Percentiles rank a stretch among this genome's conserved stretches.
Evolutionary conservation across 2,797 vertebrate species (phyloP).

Genomic region (Graptemys geographica): DNA sequence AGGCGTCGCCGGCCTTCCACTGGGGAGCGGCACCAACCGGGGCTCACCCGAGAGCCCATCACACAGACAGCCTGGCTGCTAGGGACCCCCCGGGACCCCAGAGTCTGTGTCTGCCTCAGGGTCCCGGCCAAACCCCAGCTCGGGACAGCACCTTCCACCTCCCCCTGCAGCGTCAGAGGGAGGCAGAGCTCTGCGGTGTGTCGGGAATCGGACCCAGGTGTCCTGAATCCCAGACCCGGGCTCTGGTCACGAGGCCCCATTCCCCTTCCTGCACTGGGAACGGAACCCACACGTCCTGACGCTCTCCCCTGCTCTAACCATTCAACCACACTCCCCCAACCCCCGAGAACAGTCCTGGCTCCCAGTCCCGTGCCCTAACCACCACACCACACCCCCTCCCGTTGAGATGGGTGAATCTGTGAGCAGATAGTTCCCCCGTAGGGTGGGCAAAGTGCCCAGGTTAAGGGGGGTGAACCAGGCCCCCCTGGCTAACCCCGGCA

Average conservation of each 20-base stretch:
- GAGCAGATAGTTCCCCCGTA: neutral
- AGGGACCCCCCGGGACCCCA: neutral
- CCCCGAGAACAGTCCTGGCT: neutral
- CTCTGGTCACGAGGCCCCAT: too few relatives aligned
- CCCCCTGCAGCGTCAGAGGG: too few relatives aligned
- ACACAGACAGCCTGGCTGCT: neutral
- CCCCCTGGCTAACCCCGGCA: neutral
- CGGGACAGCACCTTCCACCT: neutral
- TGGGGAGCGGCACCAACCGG: neutral
- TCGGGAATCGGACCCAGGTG: neutral
- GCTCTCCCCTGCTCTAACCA: neutral
- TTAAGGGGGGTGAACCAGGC: neutral
- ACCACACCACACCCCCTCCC: neutral
- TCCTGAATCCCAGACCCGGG: neutral
- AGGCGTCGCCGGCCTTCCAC: constrained; percentile 71
- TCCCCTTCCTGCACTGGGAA: neutral
- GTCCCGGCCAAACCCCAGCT: neutral
- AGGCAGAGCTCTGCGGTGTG: too few relatives aligned
- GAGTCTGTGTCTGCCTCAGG: neutral
- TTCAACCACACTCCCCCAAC: neutral
- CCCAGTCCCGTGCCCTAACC: neutral
- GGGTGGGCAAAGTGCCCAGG: neutral
- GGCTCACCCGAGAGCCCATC: neutral
- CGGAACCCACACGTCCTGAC: neutral
- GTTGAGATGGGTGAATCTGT: neutral